These are phyloP conservation scores for Muraenolepis orangiensis DNA, from an alignment of 2,797 vertebrate genomes.

Conservation along the genomic window DNA sequence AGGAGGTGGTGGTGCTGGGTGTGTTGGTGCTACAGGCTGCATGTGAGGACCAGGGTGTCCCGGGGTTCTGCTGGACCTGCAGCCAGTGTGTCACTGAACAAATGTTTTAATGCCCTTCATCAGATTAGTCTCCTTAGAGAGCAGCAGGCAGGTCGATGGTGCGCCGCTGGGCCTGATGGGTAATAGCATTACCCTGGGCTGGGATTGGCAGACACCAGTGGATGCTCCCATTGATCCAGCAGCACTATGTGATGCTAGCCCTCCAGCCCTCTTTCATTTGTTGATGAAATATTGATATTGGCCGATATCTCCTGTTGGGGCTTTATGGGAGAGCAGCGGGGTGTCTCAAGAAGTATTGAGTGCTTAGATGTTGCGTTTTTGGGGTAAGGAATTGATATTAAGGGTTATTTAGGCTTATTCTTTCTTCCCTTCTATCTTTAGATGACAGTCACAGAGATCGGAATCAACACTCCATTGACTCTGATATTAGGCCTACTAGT, in stretches of 20 bases:
- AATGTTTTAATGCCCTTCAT: too few relatives aligned
- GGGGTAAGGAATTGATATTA: not conserved
- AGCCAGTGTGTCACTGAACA: too few relatives aligned
- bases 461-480: slow-evolving; percentile 10
- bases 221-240: slow-evolving; percentile 65
- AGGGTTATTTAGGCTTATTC: not conserved
- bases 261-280: slow-evolving; percentile 66
- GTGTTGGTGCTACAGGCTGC: too few relatives aligned
- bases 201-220: slow-evolving; percentile 62
- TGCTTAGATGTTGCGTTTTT: not conserved
- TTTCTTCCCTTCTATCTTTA: not conserved
- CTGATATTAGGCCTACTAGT: slow-evolving; percentile 5
- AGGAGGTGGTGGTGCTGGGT: too few relatives aligned
- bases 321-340: not conserved
- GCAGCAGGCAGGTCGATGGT: slow-evolving; percentile 70
- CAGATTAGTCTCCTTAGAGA: too few relatives aligned
- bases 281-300: slow-evolving; percentile 82
- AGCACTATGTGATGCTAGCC: slow-evolving; percentile 43
- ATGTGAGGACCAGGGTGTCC: too few relatives aligned
- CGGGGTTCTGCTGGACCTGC: too few relatives aligned
- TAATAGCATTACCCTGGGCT: slow-evolving; percentile 70
- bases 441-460: slow-evolving; percentile 11
- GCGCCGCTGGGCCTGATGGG: slow-evolving; percentile 63
- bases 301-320: slow-evolving; percentile 56
- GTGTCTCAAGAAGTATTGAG: not conserved